Base-by-base conservation (phyloP, 2,888 invertebrate species). In the Asteroscopus sphinx region DNA sequence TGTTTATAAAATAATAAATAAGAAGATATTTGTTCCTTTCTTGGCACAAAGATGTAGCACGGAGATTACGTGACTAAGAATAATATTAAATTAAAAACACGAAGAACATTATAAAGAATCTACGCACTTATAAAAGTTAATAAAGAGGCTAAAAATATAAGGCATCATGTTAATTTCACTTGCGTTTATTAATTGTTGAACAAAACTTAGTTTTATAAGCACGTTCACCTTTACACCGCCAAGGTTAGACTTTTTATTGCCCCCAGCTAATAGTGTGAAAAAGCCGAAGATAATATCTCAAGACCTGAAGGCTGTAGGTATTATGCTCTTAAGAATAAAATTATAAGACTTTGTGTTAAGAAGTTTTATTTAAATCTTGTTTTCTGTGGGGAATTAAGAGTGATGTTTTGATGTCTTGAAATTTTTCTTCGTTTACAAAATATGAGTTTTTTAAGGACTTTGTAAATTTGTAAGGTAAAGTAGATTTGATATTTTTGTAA, bases 121-220 rank as follows among this genome's bases (percentile, higher is more conserved):
- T 13, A 49, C 6, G 25, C 8, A 42, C 5, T 9, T 11, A 41
- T 25, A 30, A 44, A 11, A 17, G 32, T n/a, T 17, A 6, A 21
- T 9, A 33, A 21, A 32, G 16, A 45, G n/a, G n/a, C 33, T 52
- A 30, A 52, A 36, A 21, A 52, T 3, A 2, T 33, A 7, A n/a
- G n/a, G n/a, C 26, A 26, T n/a, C n/a, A 21, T 35, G 26, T 21
- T 48, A 42, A 52, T 53, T 42, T 49, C 4, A 32, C 13, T 32
- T 13, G 12, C 21, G 45, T 37, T 68, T 37, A 51, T 40, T 40
- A 40, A 40, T 36, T 47, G 35, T 36, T 41, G 28, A 37, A 28
- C 41, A 35, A 63, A 68, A 49, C 12, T 33, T 47, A 59, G 44
- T 30, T 37, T 46, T 58, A 51, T 48, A 51, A 49, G 35, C 42